These are phyloP conservation scores for Colaptes auratus DNA, from an alignment of 2,113 vertebrate genomes.

Conservation along the genomic window DNA sequence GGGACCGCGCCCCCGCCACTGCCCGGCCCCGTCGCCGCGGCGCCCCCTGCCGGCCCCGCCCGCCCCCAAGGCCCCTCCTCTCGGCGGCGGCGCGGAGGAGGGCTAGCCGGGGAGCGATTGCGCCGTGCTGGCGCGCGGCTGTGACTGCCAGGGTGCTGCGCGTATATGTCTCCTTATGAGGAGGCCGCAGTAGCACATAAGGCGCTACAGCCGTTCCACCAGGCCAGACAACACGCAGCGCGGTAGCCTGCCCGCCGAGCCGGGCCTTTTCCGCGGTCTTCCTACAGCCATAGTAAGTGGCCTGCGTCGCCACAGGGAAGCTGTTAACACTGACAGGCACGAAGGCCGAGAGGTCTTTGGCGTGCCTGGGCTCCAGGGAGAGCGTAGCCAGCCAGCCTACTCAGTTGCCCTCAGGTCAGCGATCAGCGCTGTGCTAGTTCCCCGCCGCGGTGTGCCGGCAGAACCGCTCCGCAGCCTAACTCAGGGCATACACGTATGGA, in stretches of 20 bases:
- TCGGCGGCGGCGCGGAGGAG: background rate
- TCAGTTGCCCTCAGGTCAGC: too few species aligned
- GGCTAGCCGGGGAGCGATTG: background rate
- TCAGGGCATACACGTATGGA: too few species aligned
- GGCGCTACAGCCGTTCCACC: background rate
- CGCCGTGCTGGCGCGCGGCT: background rate
- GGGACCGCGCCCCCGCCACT: background rate
- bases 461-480: background rate
- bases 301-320: background rate
- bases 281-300: background rate
- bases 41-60: background rate
- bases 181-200: background rate
- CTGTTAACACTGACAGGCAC: background rate
- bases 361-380: background rate
- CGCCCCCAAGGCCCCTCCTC: background rate
- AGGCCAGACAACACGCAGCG: background rate
- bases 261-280: background rate
- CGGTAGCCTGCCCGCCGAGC: background rate
- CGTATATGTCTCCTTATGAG: background rate
- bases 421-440: too few species aligned
- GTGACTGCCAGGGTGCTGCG: too few species aligned
- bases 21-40: background rate
- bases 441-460: background rate
- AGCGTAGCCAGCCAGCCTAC: background rate
- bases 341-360: background rate